These are phyloP conservation scores for Melopsittacus undulatus DNA, from an alignment of 2,797 vertebrate genomes.

Conservation along the genomic window DNA sequence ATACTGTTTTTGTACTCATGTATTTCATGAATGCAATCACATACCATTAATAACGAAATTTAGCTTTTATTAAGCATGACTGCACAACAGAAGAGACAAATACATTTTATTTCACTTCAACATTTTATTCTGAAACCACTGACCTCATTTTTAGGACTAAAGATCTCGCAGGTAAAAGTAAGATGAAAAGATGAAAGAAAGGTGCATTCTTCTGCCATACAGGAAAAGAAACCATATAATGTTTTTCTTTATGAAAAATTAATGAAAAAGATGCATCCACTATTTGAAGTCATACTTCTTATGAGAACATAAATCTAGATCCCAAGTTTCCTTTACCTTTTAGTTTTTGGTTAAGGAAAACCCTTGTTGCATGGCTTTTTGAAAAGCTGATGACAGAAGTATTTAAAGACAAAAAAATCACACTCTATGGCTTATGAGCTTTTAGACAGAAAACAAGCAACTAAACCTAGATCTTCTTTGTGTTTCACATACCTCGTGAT, in stretches of 20 bases:
- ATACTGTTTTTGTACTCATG: neutral
- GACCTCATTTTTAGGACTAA: neutral
- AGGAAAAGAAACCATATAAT: neutral
- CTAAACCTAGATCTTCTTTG: neutral
- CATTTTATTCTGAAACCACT: conserved; percentile 42
- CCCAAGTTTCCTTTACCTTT: neutral
- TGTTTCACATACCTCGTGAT: neutral
- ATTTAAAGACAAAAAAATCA: neutral
- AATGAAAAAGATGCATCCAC: neutral
- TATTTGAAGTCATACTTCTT: neutral
- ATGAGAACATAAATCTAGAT: neutral
- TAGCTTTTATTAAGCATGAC: conserved; percentile 22
- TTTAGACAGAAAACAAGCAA: neutral
- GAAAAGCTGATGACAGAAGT: neutral
- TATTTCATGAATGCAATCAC: neutral
- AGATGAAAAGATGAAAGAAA: neutral
- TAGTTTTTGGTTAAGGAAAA: neutral
- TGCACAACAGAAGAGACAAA: neutral
- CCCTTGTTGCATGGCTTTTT: neutral
- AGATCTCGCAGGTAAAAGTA: neutral
- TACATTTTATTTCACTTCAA: neutral
- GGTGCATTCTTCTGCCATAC: neutral
- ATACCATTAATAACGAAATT: conserved; percentile 3
- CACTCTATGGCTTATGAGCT: neutral
- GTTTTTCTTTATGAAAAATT: neutral